Evolutionary conservation across 2,888 invertebrate species (phyloP).

Genomic region (Aelia acuminata): DNA sequence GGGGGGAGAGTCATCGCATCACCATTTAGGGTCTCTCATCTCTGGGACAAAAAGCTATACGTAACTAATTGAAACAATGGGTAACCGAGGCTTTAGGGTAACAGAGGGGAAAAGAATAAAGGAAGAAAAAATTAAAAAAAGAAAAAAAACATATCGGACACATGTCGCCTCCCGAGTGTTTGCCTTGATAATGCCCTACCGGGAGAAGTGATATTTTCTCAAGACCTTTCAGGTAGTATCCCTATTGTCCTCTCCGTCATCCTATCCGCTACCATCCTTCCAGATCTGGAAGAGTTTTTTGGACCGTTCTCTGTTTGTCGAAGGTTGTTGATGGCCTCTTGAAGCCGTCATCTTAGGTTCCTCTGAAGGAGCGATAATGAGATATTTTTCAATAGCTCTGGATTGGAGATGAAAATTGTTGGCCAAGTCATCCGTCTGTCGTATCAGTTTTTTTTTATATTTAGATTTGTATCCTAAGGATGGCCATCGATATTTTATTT

Average conservation of each 20-base stretch:
- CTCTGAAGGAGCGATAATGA: not conserved
- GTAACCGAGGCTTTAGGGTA: not conserved
- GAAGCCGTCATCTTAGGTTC: not conserved
- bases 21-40: constrained; percentile 48
- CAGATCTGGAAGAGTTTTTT: constrained; percentile 6
- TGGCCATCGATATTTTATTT: no score
- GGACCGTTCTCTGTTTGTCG: not conserved
- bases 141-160: constrained; percentile 51
- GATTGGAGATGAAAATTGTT: constrained; percentile 5
- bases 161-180: constrained; percentile 46
- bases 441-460: not conserved
- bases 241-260: constrained; percentile 54
- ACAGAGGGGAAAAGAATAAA: not conserved
- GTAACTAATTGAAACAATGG: constrained; percentile 59
- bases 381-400: constrained; percentile 20
- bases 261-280: constrained; percentile 21
- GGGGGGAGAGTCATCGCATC: constrained; percentile 49
- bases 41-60: constrained; percentile 53
- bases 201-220: constrained; percentile 54
- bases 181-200: constrained; percentile 45
- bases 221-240: constrained; percentile 51
- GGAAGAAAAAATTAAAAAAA: no score
- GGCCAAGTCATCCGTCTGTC: constrained; percentile 50
- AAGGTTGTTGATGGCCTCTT: constrained; percentile 45
- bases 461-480: no score